phyloP scores from a whole-genome alignment of 35 echinoderm and acorn worm species.

The Acanthaster planci region DNA sequence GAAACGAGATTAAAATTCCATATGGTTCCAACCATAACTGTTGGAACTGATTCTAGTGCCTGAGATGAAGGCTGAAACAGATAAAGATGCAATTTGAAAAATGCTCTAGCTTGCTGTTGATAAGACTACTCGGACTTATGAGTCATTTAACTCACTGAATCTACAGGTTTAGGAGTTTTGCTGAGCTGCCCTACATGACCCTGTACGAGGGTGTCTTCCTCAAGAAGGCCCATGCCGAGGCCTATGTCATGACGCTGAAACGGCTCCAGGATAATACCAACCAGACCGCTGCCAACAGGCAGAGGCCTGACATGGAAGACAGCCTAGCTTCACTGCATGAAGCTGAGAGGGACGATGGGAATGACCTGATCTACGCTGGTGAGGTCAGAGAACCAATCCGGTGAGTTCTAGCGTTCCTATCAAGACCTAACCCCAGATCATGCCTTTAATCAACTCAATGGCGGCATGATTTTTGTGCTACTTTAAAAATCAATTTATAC shows the following conservation, averaged over 20 bases:
- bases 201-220: slow-evolving; percentile 62
- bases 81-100: too few species aligned
- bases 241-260: slow-evolving; percentile 65
- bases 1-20: too few species aligned
- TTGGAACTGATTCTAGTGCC: too few species aligned
- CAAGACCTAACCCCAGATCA: too few species aligned
- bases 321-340: background rate
- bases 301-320: background rate
- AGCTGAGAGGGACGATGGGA: slow-evolving; percentile 20
- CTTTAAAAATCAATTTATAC: too few species aligned
- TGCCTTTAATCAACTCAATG: too few species aligned
- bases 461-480: too few species aligned
- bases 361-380: background rate
- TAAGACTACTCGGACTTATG: too few species aligned
- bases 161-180: slow-evolving; percentile 58
- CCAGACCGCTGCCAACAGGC: background rate
- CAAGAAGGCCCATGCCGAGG: slow-evolving; percentile 70
- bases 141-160: too few species aligned
- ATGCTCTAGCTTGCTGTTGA: too few species aligned
- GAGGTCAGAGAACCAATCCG: slow-evolving; percentile 45
- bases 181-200: slow-evolving; percentile 59
- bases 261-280: slow-evolving; percentile 28
- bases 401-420: slow-evolving; percentile 9
- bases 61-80: too few species aligned
- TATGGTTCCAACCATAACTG: too few species aligned